A percentile compares a stretch with the other conserved stretches of the same genome.
These are phyloP conservation scores for Lasioglossum vierecki DNA, from an alignment of 2,888 invertebrate genomes.

Conservation along the genomic window DNA sequence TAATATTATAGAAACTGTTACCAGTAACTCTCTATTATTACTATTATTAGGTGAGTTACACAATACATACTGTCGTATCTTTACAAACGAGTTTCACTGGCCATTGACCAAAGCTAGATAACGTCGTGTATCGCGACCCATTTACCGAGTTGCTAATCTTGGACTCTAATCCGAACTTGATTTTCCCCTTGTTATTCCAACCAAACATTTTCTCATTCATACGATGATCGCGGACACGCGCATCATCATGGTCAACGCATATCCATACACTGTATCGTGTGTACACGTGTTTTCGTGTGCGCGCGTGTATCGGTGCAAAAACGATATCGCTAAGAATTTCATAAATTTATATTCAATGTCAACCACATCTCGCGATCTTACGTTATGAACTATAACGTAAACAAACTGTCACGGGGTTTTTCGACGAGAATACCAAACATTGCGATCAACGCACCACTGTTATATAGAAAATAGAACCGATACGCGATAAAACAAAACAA, in stretches of 20 bases:
- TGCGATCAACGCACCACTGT: neutral
- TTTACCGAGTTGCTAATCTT: conserved; percentile 64
- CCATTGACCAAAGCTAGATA: conserved; percentile 72
- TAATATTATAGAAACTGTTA: conserved; percentile 15
- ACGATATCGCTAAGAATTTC: neutral
- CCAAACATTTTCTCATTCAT: conserved; percentile 26
- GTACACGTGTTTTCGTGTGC: neutral
- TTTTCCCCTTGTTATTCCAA: conserved; percentile 38
- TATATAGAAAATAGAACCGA: neutral
- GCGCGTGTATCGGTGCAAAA: neutral
- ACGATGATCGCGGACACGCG: neutral
- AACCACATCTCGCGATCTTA: neutral
- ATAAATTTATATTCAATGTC: conserved; percentile 2
- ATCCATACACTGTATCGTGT: neutral
- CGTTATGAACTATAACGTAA: conserved; percentile 15
- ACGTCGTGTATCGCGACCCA: conserved; percentile 65
- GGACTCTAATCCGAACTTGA: conserved; percentile 60
- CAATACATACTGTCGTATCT: conserved; percentile 61
- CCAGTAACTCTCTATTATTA: conserved; percentile 45
- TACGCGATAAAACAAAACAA: neutral
- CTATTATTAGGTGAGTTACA: conserved; percentile 62
- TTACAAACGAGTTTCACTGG: conserved; percentile 62
- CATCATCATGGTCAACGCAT: neutral
- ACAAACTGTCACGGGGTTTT: neutral
- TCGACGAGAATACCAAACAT: too few relatives aligned